Evolutionary conservation across 2,113 vertebrate species (phyloP).

Genomic region (Anolis sagrei): DNA sequence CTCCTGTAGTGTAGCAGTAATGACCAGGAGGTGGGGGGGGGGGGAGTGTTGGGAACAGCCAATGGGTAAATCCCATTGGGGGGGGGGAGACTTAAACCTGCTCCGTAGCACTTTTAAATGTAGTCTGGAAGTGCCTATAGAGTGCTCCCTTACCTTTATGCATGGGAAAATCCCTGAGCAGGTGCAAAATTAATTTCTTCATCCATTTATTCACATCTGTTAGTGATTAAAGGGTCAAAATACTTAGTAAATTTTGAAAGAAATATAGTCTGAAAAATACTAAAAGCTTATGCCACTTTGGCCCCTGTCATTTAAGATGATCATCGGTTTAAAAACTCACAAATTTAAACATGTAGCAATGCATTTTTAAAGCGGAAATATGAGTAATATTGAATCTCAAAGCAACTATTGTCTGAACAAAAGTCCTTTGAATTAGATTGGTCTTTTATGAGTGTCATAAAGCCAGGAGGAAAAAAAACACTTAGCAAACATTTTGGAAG

Average conservation of each 20-base stretch:
- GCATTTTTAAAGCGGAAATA: not conserved
- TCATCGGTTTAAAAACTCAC: not conserved
- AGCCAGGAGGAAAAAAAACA: not conserved
- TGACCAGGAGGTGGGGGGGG: no score
- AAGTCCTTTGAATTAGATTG: not conserved
- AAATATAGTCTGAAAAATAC: no score
- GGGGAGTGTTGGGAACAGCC: no score
- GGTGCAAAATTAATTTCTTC: not conserved
- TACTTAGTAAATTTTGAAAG: no score
- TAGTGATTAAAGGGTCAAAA: not conserved
- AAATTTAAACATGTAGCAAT: not conserved
- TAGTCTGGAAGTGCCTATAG: no score
- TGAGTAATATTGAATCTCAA: not conserved
- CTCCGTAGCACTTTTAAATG: no score
- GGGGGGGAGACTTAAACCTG: no score
- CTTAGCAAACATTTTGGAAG: not conserved
- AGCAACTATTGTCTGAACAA: not conserved
- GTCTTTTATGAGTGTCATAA: not conserved
- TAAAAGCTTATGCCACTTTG: no score
- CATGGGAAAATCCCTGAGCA: not conserved
- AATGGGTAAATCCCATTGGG: no score
- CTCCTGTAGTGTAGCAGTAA: no score
- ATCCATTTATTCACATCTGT: not conserved
- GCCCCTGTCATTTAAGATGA: not conserved
- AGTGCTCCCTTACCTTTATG: not conserved